Evolutionary conservation across 30 jellyfish, hydroid and myxozoan genomes (phyloP).

Genomic region (Pseudorhiza aurosa): DNA sequence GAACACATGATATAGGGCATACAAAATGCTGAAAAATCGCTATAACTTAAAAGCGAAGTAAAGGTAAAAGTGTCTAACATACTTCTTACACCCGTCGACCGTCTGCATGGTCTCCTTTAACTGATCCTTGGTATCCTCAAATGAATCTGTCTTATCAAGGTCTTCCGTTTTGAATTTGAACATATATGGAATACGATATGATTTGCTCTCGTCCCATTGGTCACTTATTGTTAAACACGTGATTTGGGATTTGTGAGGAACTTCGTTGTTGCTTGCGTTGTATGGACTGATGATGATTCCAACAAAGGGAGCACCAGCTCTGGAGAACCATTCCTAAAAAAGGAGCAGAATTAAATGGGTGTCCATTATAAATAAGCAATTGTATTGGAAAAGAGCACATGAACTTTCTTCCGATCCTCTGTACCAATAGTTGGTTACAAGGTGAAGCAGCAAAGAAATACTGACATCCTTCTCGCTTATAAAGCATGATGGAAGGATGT

Average conservation of each 20-base stretch:
- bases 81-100: conserved; percentile 67
- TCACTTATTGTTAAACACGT: conserved; percentile 73
- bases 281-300: conserved; percentile 88
- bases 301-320: conserved; percentile 85
- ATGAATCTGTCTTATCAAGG: conserved; percentile 66
- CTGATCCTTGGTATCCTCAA: conserved; percentile 66
- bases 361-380: no score
- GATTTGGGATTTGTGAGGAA: conserved; percentile 67
- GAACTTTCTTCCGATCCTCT: no score
- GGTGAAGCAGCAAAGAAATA: no score
- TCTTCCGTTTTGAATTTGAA: conserved; percentile 69
- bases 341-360: no score
- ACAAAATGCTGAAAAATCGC: no score
- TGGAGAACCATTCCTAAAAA: conserved; percentile 81
- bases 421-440: no score
- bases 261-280: conserved; percentile 49
- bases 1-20: no score
- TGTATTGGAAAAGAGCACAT: no score
- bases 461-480: no score
- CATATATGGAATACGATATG: conserved; percentile 72
- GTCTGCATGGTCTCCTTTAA: conserved; percentile 63
- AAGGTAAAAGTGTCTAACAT: background rate
- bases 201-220: conserved; percentile 74
- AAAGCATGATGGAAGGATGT: no score
- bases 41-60: no score